Evolutionary conservation across 1,140 invertebrate genomes (phyloP).

Genomic region (Drosophila bipectinata): DNA sequence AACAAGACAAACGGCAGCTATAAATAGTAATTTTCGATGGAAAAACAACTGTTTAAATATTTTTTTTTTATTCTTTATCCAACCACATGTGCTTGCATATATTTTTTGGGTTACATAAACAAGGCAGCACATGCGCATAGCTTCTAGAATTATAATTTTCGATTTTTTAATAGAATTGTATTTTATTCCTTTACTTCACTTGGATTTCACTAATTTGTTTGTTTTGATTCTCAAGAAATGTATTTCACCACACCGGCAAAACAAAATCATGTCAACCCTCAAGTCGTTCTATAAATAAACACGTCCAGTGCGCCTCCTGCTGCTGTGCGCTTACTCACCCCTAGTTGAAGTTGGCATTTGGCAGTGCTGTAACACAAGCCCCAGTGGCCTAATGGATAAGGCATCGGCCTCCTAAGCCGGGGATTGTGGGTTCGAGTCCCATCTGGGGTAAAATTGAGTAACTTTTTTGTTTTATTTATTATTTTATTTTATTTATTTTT

Average conservation of each 20-base stretch:
- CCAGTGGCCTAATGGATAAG: slow-evolving; percentile 54
- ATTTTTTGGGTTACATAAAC: background rate
- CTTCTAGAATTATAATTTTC: too few relatives aligned
- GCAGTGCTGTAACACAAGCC: background rate
- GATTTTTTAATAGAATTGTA: too few relatives aligned
- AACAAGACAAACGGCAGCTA: background rate
- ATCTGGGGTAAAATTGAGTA: slow-evolving; percentile 31
- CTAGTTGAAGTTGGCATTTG: background rate
- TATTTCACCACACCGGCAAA: background rate
- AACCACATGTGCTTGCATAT: background rate
- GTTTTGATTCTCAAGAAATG: too few relatives aligned
- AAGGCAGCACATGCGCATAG: background rate
- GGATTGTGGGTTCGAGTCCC: slow-evolving; percentile 49
- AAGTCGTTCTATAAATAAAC: background rate
- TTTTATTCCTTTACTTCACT: too few relatives aligned
- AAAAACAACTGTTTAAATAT: slow-evolving; percentile 4
- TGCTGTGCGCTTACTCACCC: background rate
- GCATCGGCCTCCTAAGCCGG: slow-evolving; percentile 45
- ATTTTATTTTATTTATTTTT: background rate
- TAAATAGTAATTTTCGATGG: background rate
- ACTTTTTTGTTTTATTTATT: slow-evolving; percentile 7
- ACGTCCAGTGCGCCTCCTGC: background rate
- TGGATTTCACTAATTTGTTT: too few relatives aligned
- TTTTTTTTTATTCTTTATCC: background rate
- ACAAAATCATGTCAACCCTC: background rate